Base-by-base conservation (phyloP, 92 coral and sea anemone species). In the Bergia puertoricense region DNA sequence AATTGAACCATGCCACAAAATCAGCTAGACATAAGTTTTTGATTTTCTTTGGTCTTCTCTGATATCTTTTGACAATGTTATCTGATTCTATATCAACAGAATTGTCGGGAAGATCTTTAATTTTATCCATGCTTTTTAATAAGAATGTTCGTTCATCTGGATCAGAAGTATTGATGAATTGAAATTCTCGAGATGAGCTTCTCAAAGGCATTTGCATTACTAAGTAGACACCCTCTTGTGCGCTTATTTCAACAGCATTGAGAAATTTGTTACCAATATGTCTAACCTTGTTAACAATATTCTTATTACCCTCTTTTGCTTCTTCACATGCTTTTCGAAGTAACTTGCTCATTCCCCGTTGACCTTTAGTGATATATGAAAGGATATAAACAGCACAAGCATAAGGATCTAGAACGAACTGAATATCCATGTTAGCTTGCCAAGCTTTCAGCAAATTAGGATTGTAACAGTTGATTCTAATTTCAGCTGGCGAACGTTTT, bases 121-220 rank as follows among this genome's bases (percentile, higher is more conserved):
- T 82, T 78, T 92, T 89, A 15, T 90, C 94, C 45, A 92, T 62
- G 81, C 51, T 73, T 74, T 90, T 94, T 15, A 94, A 50, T 36
- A 94, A 76, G 76, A 94, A 94, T 20, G 93, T 86, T 78, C 93
- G 78, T 86, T 94, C 94, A 57, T 92, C 94, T 76, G 94, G 97
- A 77, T 89, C 67, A 50, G 94, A 92, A 46, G 92, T 94, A 74
- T 89, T 94, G 71, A 94, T 90, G 87, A 94, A 92, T 80, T 91
- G 94, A 77, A 83, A 86, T 9, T 89, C 92, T 38, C 92, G 94
- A 40, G 96, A 79, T 16, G 95, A 86, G 83, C 91, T 75, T 66
- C 90, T 86, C 88, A 94, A 68, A 48, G 95, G 93, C 88, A 94
- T 92, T 92, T 94, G 97, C 76, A 94, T 88, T 39, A 94, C 94